Evolutionary conservation across 2,888 invertebrate genomes (phyloP), one percentile per base, ranked within the genome.

Genomic region (Orthosia incerta): DNA sequence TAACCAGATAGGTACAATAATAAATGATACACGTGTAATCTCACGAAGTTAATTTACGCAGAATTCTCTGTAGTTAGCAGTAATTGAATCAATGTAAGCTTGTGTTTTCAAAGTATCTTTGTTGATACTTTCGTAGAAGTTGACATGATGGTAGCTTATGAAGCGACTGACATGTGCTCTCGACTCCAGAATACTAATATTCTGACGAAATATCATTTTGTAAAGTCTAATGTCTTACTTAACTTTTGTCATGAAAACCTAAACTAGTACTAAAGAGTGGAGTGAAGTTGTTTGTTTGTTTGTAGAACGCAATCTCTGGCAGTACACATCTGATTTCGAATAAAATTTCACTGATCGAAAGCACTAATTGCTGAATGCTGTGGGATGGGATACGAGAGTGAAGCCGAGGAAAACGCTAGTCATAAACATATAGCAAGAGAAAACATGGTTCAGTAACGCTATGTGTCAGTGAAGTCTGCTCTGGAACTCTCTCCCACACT

Each of bases 11-110:
- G 46, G 46, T 46, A 26, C n/a, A 71, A 9, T 68, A 45, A 45
- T 51, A 39, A 55, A 60, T 46, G 23, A 45, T n/a, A 31, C n/a
- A 57, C 20, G 13, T n/a, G 50, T 75, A 46, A 56, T 61, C 61
- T 50, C 23, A 23, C 31, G 59, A 77, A 78, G 62, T 26, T 78
- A 48, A 59, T 78, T 59, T 62, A 51, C 39, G 31, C 26, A 31
- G 57, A 62, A 62, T 77, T 60, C 53, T 45, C n/a, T 56, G 16
- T 48, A n/a, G 39, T 23, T 55, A 16, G 4, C 56, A 46, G n/a
- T 48, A 51, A 77, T 62, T 57, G 31, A 78, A 70, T 70, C 23
- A 46, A 16, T 16, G 60, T 70, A 18, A 70, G n/a, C 23, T 51
- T 62, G 45, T 4, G 71, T 53, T 53, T 61, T n/a, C 56, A 46